Conservation (phyloP, 2,113 vertebrate species). For the Crocuta crocuta region DNA sequence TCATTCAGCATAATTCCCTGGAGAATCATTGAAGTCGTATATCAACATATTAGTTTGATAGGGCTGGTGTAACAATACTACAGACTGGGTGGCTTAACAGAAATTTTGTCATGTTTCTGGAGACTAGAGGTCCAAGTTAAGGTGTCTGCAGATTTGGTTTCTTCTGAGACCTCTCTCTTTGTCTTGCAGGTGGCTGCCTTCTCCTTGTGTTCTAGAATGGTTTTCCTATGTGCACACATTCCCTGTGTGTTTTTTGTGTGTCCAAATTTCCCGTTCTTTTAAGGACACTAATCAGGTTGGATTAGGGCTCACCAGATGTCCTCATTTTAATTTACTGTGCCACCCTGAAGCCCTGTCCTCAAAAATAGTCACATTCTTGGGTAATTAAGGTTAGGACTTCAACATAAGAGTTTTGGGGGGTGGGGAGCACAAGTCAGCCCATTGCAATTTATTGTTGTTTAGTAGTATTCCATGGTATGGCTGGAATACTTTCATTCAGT, state of each 20-base stretch:
- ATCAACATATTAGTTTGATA: neutral
- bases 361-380: neutral
- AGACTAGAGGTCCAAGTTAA: neutral
- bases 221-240: neutral
- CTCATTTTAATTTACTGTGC: neutral
- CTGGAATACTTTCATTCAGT: neutral
- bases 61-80: neutral
- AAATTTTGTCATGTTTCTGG: constrained; percentile 6
- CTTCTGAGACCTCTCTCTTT: neutral
- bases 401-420: neutral
- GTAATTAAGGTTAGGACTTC: neutral
- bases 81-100: neutral
- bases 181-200: neutral
- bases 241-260: neutral
- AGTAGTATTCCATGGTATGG: neutral
- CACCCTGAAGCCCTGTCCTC: neutral
- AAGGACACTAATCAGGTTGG: neutral
- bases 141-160: neutral
- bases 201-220: neutral
- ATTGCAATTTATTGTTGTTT: neutral
- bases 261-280: neutral
- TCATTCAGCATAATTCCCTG: neutral
- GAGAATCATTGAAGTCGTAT: neutral
- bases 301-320: neutral
- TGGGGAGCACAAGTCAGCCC: neutral